Percentiles rank a stretch among this genome's conserved stretches.
phyloP scores from a whole-genome alignment of 2,113 vertebrate species.

The Suncus etruscus region DNA sequence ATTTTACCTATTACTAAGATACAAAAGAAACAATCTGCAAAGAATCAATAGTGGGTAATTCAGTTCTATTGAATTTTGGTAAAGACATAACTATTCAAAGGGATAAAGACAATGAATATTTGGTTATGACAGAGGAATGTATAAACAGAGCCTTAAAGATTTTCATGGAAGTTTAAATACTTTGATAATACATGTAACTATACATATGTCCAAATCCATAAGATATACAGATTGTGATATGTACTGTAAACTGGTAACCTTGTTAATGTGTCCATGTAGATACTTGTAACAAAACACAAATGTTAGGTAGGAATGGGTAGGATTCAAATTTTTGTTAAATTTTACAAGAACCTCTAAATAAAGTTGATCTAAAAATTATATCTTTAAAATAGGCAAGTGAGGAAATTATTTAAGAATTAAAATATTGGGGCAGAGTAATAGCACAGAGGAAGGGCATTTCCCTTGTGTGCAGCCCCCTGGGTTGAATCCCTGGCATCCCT shows the following conservation, averaged over 20 bases:
- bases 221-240: background rate
- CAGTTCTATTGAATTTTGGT: background rate
- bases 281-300: too few relatives aligned
- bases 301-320: too few relatives aligned
- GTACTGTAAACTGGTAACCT: background rate
- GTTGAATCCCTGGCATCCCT: too few relatives aligned
- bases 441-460: too few relatives aligned
- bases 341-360: background rate
- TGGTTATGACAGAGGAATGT: background rate
- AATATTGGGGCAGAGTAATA: background rate
- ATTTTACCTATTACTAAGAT: background rate
- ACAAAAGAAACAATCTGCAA: background rate
- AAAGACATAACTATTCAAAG: background rate
- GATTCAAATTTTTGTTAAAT: too few relatives aligned
- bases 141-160: background rate
- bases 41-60: background rate
- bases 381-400: slow-evolving; percentile 43
- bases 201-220: background rate
- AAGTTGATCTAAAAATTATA: background rate
- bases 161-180: background rate
- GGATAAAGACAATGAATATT: background rate
- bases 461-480: too few relatives aligned
- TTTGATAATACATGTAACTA: background rate
- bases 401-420: slow-evolving; percentile 33
- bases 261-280: background rate